Base-by-base conservation (phyloP, 2,113 vertebrate genomes). In the Xenopus borealis region DNA sequence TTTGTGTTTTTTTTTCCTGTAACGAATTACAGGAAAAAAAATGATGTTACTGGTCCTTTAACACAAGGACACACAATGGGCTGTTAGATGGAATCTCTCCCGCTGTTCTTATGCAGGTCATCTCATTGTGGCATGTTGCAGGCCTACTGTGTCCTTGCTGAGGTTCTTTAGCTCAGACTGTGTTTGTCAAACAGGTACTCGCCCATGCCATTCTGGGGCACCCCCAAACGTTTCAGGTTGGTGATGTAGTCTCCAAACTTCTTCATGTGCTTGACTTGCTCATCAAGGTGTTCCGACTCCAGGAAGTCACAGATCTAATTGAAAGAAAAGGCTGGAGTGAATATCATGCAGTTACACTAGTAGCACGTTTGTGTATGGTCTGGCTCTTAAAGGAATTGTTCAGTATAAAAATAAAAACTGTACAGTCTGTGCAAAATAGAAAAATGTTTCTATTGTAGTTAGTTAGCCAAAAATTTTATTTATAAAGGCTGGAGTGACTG, bases 151-250 rank as follows among this genome's bases (percentile, higher is more conserved):
- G 47, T 50, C 47, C 14, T 50, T 50, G 47, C 47, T 50, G 23
- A 59, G 53, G 66, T 64, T 46, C 66, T 53, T n/a, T 2, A 11
- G 6, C 57, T 57, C 65, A 84, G 67, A 69, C 59, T 81, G 76
- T 77, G 64, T 80, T 83, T 80, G 58, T 80, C 80, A 46, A 86
- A 79, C 46, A 84, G 58, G 2, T 45, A 80, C 62, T 83, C 72
- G 30, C 78, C 78, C 46, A n/a, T 75, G 6, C 75, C 72, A 81
- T 78, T 82, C 11, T 67, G 73, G 59, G 63, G 53, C 72, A 67
- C 65, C 71, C 69, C 75, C 62, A 78, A 78, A 23, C 0, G n/a
- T 55, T 71, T 86, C 53, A 79, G 33, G 69, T 62, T 66, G 14
- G 61, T 27, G 5, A 78, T 69, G 7, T 13, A 1, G 62, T 83